Base-by-base conservation (phyloP, 1,140 invertebrate species). In the Dendrolimus punctatus region DNA sequence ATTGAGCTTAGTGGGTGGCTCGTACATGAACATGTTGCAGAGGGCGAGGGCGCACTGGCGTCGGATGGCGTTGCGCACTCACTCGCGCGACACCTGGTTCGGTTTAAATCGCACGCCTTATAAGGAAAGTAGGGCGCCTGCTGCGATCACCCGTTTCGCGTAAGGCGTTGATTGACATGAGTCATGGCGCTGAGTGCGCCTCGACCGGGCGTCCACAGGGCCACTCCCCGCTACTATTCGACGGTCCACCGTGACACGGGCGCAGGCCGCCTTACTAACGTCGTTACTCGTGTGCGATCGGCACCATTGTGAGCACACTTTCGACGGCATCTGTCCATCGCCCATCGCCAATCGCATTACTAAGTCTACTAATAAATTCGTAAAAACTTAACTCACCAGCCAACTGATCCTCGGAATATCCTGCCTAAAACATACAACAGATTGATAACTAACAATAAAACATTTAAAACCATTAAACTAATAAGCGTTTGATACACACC, bases 401-500 rank as follows among this genome's bases (percentile, higher is more conserved):
- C 85, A 96, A 91, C 89, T 96, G 95, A 90, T 96, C 95, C 88
- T 96, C 95, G 40, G 92, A 92, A 85, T 95, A 95, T 70, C 93
- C 93, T 76, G 93, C 94, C 95, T 96, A 90, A 55, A 91, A 93
- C 61, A 72, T 62, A 68, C 7, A 40, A 41, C 5, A 50, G 23
- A 23, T 23, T 23, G 23, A 23, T 23, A 23, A 23, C 23, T 23
- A 23, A 23, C 1, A 23, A 23, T 23, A 23, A 23, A 23, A 23
- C 23, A 23, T 23, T 23, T 23, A 23, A 23, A 23, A 23, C 23
- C 23, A 23, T 23, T 23, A 3, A 23, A 2, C 23, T 2, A 23
- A 3, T 23, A 23, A 23, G 23, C 23, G 23, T 23, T 3, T 23
- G 23, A 23, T 23, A 23, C 23, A 23, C 23, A 23, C 23, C 23